Percentiles rank a stretch among this genome's conserved stretches.
Conservation (phyloP, 1,140 invertebrate genomes). For the Zaprionus taronus region DNA sequence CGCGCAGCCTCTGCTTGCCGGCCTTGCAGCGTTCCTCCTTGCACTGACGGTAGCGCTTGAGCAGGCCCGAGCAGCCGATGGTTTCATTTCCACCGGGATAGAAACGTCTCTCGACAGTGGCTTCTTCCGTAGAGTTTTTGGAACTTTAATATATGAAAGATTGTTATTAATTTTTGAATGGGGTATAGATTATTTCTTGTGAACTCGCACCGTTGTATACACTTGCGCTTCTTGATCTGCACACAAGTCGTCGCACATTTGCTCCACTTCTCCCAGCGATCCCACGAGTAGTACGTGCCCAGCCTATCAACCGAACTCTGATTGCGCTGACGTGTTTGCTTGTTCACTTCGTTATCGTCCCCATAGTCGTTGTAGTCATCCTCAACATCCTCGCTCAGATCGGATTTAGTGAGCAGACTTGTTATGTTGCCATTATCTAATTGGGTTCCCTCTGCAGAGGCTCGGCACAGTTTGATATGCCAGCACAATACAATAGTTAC, state of each 20-base stretch:
- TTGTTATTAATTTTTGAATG: not conserved
- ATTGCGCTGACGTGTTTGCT: constrained; percentile 40
- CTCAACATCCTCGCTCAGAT: constrained; percentile 44
- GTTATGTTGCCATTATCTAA: constrained; percentile 5
- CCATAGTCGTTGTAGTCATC: constrained; percentile 54
- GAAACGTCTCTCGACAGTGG: constrained; percentile 42
- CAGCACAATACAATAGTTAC: constrained; percentile 3
- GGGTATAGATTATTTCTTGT: not conserved
- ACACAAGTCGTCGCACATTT: constrained; percentile 66
- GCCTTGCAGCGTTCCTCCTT: constrained; percentile 87
- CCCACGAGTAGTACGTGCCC: constrained; percentile 64
- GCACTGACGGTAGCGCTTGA: constrained; percentile 89
- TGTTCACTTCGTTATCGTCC: constrained; percentile 38
- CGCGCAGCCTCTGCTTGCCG: constrained; percentile 50
- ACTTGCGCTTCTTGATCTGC: constrained; percentile 59
- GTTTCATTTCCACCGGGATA: constrained; percentile 63
- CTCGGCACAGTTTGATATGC: constrained; percentile 1
- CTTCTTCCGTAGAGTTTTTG: constrained; percentile 39
- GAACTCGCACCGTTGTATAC: constrained; percentile 56
- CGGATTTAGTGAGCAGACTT: constrained; percentile 11
- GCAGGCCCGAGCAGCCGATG: constrained; percentile 87
- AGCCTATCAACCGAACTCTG: constrained; percentile 45
- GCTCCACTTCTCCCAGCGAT: constrained; percentile 71
- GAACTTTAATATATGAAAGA: constrained; percentile 17
- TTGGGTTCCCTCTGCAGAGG: constrained; percentile 9